Evolutionary conservation across 2,113 vertebrate genomes (phyloP).

Genomic region (Machaerirhynchus nigripectus): DNA sequence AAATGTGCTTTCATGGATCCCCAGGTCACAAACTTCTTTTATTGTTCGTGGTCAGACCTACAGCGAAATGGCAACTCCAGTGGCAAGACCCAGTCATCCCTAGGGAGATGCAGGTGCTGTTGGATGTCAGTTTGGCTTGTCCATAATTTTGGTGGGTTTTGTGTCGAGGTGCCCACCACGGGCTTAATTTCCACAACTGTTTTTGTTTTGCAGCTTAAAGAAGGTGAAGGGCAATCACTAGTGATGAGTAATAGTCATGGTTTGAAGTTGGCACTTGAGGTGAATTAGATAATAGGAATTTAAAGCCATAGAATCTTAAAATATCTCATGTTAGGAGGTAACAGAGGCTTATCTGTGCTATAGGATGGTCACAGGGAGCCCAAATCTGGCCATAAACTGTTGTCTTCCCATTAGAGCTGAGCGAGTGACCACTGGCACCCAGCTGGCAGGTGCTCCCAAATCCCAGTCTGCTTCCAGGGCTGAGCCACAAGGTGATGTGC

Average conservation of each 20-base stretch:
- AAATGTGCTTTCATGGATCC: not conserved
- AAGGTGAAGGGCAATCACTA: not conserved
- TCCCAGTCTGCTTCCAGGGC: not conserved
- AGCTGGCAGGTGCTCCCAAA: rapidly evolving
- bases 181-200: not conserved
- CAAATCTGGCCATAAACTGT: not conserved
- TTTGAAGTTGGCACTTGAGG: not conserved
- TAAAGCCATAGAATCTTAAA: not conserved
- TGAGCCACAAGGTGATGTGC: not conserved
- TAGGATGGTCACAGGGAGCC: not conserved
- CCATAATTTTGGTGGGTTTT: not conserved
- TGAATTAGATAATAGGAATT: not conserved
- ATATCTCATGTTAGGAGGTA: not conserved
- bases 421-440: not conserved
- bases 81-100: too few species aligned
- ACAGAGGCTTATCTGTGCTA: not conserved
- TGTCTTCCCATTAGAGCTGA: rapidly evolving
- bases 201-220: not conserved
- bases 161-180: rapidly evolving
- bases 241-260: not conserved
- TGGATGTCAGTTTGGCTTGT: not conserved
- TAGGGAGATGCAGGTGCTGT: not conserved
- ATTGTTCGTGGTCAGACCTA: rapidly evolving
- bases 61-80: rapidly evolving
- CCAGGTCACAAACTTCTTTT: not conserved